Evolutionary conservation across 1,140 invertebrate species (phyloP).

Genomic region (Lepidurus packardi): DNA sequence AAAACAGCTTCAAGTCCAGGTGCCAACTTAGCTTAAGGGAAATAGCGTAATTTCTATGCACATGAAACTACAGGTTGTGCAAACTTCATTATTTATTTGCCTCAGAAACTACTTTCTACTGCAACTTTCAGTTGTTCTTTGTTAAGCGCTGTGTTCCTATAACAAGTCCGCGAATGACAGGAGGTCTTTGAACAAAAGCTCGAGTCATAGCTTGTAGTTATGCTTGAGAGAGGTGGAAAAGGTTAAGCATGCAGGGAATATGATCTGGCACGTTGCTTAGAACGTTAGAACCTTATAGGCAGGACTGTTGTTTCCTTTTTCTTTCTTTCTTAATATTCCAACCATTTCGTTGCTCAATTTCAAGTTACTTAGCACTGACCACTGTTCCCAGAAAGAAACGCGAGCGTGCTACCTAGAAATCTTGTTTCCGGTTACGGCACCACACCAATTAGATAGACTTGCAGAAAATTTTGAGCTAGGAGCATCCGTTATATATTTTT

Average conservation of each 20-base stretch:
- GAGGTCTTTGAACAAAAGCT: background rate
- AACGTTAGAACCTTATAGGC: background rate
- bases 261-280: constrained; percentile 7
- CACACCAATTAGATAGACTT: no score
- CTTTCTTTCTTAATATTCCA: background rate
- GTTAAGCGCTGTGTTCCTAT: background rate
- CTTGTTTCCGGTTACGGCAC: no score
- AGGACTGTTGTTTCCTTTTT: background rate
- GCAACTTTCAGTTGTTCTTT: background rate
- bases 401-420: no score
- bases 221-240: constrained; percentile 1
- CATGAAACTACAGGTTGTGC: background rate
- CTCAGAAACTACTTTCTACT: background rate
- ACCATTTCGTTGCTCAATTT: no score
- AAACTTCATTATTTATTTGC: background rate
- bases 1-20: background rate
- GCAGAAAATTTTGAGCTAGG: no score
- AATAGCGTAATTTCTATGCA: background rate
- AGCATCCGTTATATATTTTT: no score
- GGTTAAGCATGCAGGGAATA: constrained; percentile 2
- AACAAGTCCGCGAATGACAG: background rate
- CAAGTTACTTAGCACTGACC: no score
- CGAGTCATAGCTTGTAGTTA: background rate
- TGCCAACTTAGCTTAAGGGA: background rate
- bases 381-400: no score